Evolutionary conservation across 2,113 vertebrate genomes (phyloP).

Genomic region (Lagopus leucura): DNA sequence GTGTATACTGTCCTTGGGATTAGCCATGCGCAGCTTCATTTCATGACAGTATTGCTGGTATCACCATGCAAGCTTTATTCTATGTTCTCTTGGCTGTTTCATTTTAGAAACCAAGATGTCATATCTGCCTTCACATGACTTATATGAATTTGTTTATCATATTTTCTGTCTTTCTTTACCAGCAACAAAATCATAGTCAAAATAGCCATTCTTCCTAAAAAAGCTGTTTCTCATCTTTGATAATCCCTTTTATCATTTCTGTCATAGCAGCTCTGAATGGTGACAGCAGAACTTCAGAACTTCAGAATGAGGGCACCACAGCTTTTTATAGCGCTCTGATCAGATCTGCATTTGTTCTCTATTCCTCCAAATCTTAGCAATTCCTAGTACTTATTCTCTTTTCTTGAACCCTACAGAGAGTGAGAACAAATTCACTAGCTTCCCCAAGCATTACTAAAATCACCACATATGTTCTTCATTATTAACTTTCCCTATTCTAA

Average conservation of each 20-base stretch:
- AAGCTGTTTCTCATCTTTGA: background rate
- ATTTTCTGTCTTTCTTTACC: background rate
- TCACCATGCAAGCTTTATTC: background rate
- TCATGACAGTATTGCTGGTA: background rate
- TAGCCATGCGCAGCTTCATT: background rate
- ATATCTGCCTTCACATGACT: background rate
- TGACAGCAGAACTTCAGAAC: accelerated
- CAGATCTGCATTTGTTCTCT: background rate
- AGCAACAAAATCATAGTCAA: background rate
- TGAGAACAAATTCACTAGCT: background rate
- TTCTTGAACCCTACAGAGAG: background rate
- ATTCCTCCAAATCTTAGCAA: background rate
- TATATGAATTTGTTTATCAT: background rate
- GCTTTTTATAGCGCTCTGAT: background rate
- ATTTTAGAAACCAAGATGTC: background rate
- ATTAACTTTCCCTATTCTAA: accelerated
- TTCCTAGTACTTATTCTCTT: background rate
- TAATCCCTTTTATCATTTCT: background rate
- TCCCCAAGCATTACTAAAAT: background rate
- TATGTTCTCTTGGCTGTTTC: background rate
- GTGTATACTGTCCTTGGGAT: background rate
- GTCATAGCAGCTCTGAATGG: background rate
- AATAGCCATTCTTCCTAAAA: background rate
- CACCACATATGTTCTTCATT: background rate
- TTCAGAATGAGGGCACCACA: background rate